Conservation (phyloP, 2,113 vertebrate species). For the Edolisoma coerulescens region DNA sequence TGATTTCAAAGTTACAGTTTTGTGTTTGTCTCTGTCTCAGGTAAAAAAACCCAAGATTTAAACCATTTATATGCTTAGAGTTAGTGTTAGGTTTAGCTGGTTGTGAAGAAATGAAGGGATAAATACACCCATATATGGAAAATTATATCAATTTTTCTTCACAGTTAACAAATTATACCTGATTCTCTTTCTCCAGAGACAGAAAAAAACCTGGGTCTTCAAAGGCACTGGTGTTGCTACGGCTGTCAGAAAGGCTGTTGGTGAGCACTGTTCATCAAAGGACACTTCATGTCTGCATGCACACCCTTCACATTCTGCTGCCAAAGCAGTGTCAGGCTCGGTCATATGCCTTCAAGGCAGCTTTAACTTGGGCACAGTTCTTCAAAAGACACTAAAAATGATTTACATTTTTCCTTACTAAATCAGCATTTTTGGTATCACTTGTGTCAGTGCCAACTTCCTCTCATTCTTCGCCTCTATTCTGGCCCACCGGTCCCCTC, state of each 20-base stretch:
- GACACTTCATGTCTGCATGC: constrained; percentile 30
- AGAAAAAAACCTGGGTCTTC: constrained; percentile 4
- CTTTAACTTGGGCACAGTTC: constrained; percentile 29
- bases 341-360: constrained; percentile 18
- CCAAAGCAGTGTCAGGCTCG: constrained; percentile 31
- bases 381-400: constrained; percentile 30
- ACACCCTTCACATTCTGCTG: constrained; percentile 17
- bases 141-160: not conserved
- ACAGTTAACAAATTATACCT: not conserved
- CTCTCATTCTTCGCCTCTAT: constrained; percentile 20
- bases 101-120: not conserved
- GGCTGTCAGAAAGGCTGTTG: constrained; percentile 1
- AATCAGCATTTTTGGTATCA: constrained; percentile 35
- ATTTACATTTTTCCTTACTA: constrained; percentile 42
- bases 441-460: constrained; percentile 20
- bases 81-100: not conserved
- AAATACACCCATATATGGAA: not conserved
- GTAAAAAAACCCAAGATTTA: not conserved
- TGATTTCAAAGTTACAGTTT: not conserved
- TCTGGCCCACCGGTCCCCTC: not conserved
- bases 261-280: not conserved
- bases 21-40: not conserved
- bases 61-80: not conserved
- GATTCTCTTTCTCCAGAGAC: not conserved
- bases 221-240: not conserved